Conservation (phyloP, 2,113 vertebrate genomes). For the Heptranchias perlo region DNA sequence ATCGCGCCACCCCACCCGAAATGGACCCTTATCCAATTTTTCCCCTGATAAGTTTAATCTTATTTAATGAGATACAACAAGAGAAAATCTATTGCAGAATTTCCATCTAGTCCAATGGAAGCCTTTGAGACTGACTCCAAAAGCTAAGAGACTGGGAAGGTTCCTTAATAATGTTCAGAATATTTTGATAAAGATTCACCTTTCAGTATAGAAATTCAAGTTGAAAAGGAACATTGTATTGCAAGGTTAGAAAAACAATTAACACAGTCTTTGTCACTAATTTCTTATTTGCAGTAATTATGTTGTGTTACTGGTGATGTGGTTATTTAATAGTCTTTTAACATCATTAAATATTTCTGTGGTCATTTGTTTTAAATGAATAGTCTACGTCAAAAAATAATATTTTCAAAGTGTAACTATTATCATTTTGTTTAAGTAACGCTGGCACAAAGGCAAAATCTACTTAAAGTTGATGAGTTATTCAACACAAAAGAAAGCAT, state of each 20-base stretch:
- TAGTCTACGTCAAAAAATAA: neutral
- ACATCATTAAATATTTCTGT: neutral
- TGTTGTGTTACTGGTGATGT: neutral
- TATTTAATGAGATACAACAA: neutral
- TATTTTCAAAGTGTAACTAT: neutral
- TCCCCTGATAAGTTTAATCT: too few relatives aligned
- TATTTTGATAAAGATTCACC: neutral
- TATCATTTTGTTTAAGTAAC: neutral
- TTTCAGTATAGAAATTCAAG: neutral
- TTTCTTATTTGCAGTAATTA: neutral
- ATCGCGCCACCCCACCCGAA: too few relatives aligned
- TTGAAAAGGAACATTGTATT: neutral
- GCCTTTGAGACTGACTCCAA: neutral
- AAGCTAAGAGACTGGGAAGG: neutral
- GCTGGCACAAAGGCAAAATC: neutral
- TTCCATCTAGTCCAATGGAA: too few relatives aligned
- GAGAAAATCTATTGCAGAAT: neutral
- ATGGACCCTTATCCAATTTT: too few relatives aligned
- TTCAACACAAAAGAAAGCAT: neutral
- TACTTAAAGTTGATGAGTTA: neutral
- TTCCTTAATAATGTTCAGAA: neutral
- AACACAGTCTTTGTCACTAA: neutral
- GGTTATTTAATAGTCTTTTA: neutral
- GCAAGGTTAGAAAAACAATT: neutral
- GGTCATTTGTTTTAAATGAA: neutral